phyloP scores from a whole-genome alignment of 2,797 vertebrate species.

The Clarias pachynema region DNA sequence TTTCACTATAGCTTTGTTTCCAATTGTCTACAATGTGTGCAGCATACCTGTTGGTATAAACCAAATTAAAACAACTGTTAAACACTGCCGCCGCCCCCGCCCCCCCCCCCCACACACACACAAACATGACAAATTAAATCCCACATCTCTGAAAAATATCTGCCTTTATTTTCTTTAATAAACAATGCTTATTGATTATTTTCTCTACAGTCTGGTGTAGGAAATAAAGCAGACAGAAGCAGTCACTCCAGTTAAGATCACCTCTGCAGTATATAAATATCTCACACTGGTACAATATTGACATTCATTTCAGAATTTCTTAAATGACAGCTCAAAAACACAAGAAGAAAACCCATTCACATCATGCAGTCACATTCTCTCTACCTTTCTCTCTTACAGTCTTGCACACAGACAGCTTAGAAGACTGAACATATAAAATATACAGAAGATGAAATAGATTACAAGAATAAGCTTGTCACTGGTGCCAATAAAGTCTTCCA shows the following conservation, averaged over 20 bases:
- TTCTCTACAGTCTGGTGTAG: constrained; percentile 61
- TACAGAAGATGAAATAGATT: constrained; percentile 50
- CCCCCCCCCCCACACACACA: too few relatives aligned
- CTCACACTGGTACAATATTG: constrained; percentile 70
- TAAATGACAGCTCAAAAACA: constrained; percentile 63
- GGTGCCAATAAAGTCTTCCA: constrained; percentile 21
- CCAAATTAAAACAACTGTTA: neutral
- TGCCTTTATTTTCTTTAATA: constrained; percentile 77
- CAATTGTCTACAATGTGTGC: neutral
- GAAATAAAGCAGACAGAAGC: constrained; percentile 55
- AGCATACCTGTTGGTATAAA: neutral
- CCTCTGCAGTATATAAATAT: constrained; percentile 79
- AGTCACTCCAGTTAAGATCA: constrained; percentile 67
- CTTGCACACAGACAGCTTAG: constrained; percentile 61
- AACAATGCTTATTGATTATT: constrained; percentile 73
- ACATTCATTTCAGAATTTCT: constrained; percentile 66
- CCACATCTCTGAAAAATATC: constrained; percentile 73
- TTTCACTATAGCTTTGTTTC: neutral
- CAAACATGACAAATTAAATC: constrained; percentile 12
- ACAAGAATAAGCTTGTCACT: constrained; percentile 57
- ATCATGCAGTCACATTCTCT: constrained; percentile 36
- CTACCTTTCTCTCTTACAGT: constrained; percentile 32
- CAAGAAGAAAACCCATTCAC: constrained; percentile 32
- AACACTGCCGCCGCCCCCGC: neutral
- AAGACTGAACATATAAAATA: constrained; percentile 56